phyloP scores from a whole-genome alignment of 2,113 vertebrate species.

The Coryphaenoides rupestris region DNA sequence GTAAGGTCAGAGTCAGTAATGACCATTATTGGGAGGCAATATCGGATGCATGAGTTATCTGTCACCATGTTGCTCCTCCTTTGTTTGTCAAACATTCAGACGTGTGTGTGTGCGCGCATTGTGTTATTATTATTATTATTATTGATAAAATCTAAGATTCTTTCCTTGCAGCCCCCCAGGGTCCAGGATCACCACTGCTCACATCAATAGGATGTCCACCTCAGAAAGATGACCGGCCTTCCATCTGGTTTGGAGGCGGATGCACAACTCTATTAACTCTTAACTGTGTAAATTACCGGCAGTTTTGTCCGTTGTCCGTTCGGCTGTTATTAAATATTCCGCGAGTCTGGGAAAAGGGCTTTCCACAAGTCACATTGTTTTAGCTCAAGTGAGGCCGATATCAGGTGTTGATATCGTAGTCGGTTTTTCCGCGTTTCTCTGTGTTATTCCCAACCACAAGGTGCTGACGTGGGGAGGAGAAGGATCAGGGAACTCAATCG shows the following conservation, averaged over 20 bases:
- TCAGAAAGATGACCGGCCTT: conserved; percentile 34
- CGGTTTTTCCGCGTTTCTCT: conserved; percentile 1
- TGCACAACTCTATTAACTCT: conserved; percentile 39
- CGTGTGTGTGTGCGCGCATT: too few species aligned
- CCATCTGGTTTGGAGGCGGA: conserved; percentile 41
- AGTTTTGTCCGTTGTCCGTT: conserved; percentile 25
- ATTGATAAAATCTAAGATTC: too few species aligned
- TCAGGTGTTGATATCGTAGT: conserved; percentile 26
- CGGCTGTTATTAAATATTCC: neutral
- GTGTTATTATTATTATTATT: too few species aligned
- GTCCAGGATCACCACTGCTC: too few species aligned
- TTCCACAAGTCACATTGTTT: conserved; percentile 13
- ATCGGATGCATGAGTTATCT: too few species aligned
- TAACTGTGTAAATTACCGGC: conserved; percentile 32
- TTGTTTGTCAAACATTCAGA: too few species aligned
- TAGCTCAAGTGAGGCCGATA: conserved; percentile 32
- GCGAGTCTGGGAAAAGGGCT: conserved; percentile 21
- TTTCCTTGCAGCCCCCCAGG: too few species aligned
- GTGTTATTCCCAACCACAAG: conserved; percentile 34
- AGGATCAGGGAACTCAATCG: conserved; percentile 40
- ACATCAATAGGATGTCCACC: conserved; percentile 50
- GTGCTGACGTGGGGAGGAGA: conserved; percentile 44
- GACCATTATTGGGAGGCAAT: too few species aligned
- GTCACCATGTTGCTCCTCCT: too few species aligned
- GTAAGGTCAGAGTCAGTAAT: too few species aligned